A percentile compares a stretch with the other conserved stretches of the same genome.
Evolutionary conservation across 2,797 vertebrate species (phyloP).

Genomic region (Chaetodon trifasciatus): DNA sequence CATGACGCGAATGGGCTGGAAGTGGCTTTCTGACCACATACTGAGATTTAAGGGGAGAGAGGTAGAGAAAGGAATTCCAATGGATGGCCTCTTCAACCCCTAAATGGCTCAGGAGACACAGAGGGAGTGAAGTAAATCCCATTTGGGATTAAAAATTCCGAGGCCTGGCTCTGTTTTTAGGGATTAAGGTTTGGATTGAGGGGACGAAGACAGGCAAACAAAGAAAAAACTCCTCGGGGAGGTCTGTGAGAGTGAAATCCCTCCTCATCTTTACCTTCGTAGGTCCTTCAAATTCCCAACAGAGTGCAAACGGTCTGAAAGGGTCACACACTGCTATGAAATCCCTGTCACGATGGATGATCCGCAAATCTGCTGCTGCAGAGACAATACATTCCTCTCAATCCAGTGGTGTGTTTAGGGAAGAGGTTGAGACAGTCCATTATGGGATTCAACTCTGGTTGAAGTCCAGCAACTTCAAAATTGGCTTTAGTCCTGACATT

Average conservation of each 20-base stretch:
- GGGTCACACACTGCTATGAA: slow-evolving; percentile 32
- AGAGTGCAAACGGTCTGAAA: slow-evolving; percentile 24
- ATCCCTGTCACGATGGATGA: slow-evolving; percentile 40
- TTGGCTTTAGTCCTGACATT: not conserved
- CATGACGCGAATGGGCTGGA: slow-evolving; percentile 65
- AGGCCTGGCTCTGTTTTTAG: slow-evolving; percentile 30
- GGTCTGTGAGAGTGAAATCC: slow-evolving; percentile 25
- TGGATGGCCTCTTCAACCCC: slow-evolving; percentile 60
- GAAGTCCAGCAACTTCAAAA: slow-evolving; percentile 1
- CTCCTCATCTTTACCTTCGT: slow-evolving; percentile 32
- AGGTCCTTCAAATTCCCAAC: slow-evolving; percentile 33
- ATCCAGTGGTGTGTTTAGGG: slow-evolving; percentile 34
- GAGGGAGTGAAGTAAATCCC: slow-evolving; percentile 52
- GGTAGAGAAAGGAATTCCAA: slow-evolving; percentile 63
- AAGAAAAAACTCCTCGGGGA: slow-evolving; percentile 38
- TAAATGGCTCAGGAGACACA: slow-evolving; percentile 38
- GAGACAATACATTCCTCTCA: slow-evolving; percentile 42
- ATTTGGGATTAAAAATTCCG: slow-evolving; percentile 55
- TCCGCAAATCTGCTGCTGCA: slow-evolving; percentile 33
- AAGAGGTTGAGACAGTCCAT: not conserved
- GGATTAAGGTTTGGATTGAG: slow-evolving; percentile 53
- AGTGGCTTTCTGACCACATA: slow-evolving; percentile 69
- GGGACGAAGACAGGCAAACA: slow-evolving; percentile 40
- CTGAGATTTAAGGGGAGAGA: slow-evolving; percentile 67
- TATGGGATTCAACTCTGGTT: slow-evolving; percentile 27